phyloP scores from a whole-genome alignment of 2,888 invertebrate genomes.

The Bellardia bayeri region DNA sequence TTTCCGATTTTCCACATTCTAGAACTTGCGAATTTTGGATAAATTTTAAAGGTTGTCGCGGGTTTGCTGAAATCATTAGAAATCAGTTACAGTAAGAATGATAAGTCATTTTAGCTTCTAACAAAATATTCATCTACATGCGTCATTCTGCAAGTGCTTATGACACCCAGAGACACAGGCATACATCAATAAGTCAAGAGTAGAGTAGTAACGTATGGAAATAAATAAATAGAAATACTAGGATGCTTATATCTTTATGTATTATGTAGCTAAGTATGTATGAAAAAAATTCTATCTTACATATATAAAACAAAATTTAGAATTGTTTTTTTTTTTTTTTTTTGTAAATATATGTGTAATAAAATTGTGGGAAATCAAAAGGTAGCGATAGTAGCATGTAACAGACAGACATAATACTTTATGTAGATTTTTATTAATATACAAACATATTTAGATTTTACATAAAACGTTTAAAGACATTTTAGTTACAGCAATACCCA shows the following conservation, averaged over 20 bases:
- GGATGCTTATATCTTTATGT: not conserved
- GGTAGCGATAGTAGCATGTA: not conserved
- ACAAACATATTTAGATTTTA: conserved; percentile 7
- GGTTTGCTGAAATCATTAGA: too few species aligned
- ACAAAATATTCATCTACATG: not conserved
- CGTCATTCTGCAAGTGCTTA: conserved; percentile 6
- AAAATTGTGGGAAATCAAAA: conserved; percentile 6
- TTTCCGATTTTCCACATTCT: too few species aligned
- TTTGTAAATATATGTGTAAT: not conserved
- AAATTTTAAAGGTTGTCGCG: too few species aligned
- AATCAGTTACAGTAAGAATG: too few species aligned
- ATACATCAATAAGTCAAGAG: conserved; percentile 19
- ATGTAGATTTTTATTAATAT: not conserved
- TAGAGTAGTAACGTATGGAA: conserved; percentile 11
- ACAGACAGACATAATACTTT: not conserved
- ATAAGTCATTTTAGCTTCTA: not conserved
- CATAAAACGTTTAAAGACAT: conserved; percentile 16
- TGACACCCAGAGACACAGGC: conserved; percentile 21
- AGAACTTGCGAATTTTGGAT: too few species aligned
- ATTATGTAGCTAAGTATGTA: not conserved
- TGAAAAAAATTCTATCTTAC: not conserved
- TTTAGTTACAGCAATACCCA: not conserved
- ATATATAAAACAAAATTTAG: conserved; percentile 18
- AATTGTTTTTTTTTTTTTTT: not conserved
- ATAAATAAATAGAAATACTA: not conserved